These are phyloP conservation scores for Nestor notabilis DNA, from an alignment of 2,113 vertebrate genomes.

Conservation along the genomic window DNA sequence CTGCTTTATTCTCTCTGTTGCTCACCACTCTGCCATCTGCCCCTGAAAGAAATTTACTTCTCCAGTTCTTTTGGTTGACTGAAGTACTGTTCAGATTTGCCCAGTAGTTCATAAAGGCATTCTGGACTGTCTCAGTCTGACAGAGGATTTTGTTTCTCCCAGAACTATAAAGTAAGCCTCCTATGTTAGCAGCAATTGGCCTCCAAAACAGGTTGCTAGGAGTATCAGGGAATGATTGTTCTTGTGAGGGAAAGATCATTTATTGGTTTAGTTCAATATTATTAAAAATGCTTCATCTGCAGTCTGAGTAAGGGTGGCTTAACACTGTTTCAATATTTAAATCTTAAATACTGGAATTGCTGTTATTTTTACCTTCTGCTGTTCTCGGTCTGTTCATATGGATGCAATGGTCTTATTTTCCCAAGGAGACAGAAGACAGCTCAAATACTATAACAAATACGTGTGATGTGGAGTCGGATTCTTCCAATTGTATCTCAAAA, in stretches of 20 bases:
- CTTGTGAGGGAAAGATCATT: background rate
- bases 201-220: background rate
- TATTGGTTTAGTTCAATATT: background rate
- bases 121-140: background rate
- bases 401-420: background rate
- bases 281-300: background rate
- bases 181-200: background rate
- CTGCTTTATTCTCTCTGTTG: background rate
- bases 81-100: background rate
- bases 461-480: background rate
- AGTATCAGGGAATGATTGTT: background rate
- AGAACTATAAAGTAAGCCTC: background rate
- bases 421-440: constrained; percentile 55
- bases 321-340: background rate
- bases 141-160: background rate
- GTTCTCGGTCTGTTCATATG: background rate
- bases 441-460: background rate
- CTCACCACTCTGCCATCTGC: background rate
- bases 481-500: background rate
- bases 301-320: background rate
- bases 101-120: background rate
- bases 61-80: background rate
- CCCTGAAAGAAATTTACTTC: background rate
- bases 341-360: background rate
- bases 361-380: background rate